Evolutionary conservation across 2,113 vertebrate species (phyloP).

Genomic region (human): GRCh38 chr20:46001001-46001500

Average conservation of each 20-base stretch:
- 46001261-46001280: background rate
- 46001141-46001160: background rate
- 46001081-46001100: background rate
- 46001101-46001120: background rate
- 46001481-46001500: background rate
- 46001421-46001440: background rate
- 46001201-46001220: background rate
- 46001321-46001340: background rate
- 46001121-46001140: background rate
- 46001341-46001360: background rate
- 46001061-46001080: background rate
- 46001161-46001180: background rate
- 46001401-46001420: background rate
- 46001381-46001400: background rate
- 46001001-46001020: conserved; percentile 54
- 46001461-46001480: background rate
- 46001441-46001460: background rate
- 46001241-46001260: background rate
- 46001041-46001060: conserved; percentile 19
- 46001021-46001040: background rate
- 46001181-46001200: background rate
- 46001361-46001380: background rate
- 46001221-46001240: background rate
- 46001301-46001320: background rate
- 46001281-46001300: background rate